These are phyloP conservation scores for Pocillopora damicornis DNA, from an alignment of 64 coral and sea anemone species.

Conservation along the genomic window DNA sequence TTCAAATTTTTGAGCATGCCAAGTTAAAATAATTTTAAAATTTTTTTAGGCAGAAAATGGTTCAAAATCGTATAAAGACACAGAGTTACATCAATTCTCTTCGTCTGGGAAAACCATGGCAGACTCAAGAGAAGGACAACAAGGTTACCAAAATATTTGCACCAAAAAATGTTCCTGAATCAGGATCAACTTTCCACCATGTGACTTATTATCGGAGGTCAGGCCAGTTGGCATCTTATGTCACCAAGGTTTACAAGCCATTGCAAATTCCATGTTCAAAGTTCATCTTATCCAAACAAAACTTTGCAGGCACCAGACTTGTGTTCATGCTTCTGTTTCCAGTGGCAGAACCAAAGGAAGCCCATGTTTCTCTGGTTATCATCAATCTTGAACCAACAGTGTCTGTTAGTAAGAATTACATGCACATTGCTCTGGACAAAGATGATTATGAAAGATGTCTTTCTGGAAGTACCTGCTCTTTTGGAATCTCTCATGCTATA, in stretches of 20 bases:
- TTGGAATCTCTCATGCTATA: conserved; percentile 53
- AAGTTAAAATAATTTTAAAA: not conserved
- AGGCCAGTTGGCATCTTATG: conserved; percentile 48
- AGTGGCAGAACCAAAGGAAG: conserved; percentile 40
- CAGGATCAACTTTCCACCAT: conserved; percentile 68
- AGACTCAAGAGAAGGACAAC: conserved; percentile 45
- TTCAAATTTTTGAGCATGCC: not conserved
- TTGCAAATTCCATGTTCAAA: conserved; percentile 41
- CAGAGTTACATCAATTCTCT: conserved; percentile 68
- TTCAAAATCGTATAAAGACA: conserved; percentile 56
- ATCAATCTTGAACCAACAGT: conserved; percentile 41
- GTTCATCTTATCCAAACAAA: conserved; percentile 48
- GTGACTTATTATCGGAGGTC: conserved; percentile 38
- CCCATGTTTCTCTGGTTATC: conserved; percentile 59
- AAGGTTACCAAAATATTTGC: conserved; percentile 55
- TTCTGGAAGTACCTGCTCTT: conserved; percentile 33
- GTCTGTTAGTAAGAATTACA: conserved; percentile 48
- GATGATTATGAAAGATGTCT: conserved; percentile 38
- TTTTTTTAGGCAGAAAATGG: conserved; percentile 51
- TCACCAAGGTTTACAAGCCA: conserved; percentile 62
- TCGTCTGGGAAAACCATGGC: conserved; percentile 67
- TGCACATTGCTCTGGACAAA: conserved; percentile 17
- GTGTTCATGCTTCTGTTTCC: conserved; percentile 73
- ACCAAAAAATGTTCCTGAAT: conserved; percentile 70
- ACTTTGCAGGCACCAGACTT: conserved; percentile 69